These are phyloP conservation scores for Microctonus brassicae DNA, from an alignment of 2,888 invertebrate species.

Conservation along the genomic window DNA sequence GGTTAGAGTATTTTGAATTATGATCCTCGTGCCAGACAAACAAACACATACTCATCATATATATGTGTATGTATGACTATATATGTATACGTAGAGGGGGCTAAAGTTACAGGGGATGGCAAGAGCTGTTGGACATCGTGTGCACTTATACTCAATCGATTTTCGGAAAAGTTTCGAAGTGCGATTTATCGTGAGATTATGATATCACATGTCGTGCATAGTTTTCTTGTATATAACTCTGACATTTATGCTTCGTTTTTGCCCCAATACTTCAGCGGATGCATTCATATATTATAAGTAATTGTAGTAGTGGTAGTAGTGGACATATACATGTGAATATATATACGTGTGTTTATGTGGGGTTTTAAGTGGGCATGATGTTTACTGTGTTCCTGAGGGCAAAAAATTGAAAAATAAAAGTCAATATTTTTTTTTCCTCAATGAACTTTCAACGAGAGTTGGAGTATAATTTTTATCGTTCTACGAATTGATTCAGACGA, in stretches of 20 bases:
- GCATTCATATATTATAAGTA: no score
- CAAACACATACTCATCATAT: no score
- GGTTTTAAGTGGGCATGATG: not conserved
- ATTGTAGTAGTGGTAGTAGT: no score
- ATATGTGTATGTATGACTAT: not conserved
- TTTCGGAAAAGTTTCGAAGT: slow-evolving; percentile 23
- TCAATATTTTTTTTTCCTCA: not conserved
- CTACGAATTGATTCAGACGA: slow-evolving; percentile 30
- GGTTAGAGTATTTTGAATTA: no score
- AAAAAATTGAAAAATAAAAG: not conserved
- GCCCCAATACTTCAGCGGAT: not conserved
- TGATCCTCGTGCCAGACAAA: no score
- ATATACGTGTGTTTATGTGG: not conserved
- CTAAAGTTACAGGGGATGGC: not conserved
- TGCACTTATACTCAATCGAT: slow-evolving; percentile 25
- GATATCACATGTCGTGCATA: slow-evolving; percentile 28
- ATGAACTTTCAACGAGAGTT: not conserved
- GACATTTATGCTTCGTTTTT: slow-evolving; percentile 15
- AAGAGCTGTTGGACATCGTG: not conserved
- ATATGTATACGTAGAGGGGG: not conserved
- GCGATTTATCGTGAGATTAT: slow-evolving; percentile 30
- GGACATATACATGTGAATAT: not conserved
- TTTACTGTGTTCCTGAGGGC: not conserved
- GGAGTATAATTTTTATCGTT: slow-evolving; percentile 15
- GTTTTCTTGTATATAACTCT: slow-evolving; percentile 10